Base-by-base conservation (phyloP, 2,888 invertebrate species). In the Caenorhabditis becei region DNA sequence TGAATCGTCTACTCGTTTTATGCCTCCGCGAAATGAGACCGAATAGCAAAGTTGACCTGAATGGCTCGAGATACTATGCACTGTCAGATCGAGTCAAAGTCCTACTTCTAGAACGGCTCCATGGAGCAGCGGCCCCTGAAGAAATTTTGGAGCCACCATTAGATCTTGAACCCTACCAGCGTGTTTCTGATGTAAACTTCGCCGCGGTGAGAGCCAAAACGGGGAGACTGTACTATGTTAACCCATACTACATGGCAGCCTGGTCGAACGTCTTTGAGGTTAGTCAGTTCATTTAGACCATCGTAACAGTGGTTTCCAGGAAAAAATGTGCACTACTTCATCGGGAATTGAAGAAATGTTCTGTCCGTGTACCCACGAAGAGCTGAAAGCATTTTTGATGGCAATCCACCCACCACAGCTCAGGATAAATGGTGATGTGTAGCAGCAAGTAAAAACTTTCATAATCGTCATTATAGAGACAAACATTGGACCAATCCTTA, bases 331-430 rank as follows among this genome's bases (percentile, higher is more conserved):
- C 28, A 69, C 79, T 5, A 83, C 82, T 11, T 78, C 84, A 7
- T 62, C 82, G 8, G 77, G 79, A 16, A 82, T 86, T n/a, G 90
- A 90, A 70, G 89, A 91, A 49, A 82, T 90, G 69, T 90, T 88
- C 61, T 88, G 89, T 44, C 90, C 90, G 0, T 89, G 89, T 63
- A 86, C 88, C 10, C 89, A 89, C 62, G 91, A 91, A 72, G 91
- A 90, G 65, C 77, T 91, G 37, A 89, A 91, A 59, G 88, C 88
- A 20, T 91, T 91, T 62, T 84, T 90, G 4, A 88, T 90, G 89
- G 90, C 91, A 8, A 90, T 91, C 26, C 89, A 91, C 74, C 91
- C 91, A 14, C 91, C 91, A 4, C 91, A 91, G 80, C 70, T 91
- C n/a, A 70, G 89, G 58, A 89, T 91, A 37, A 91, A 88, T 41